Evolutionary conservation across 2,888 invertebrate species (phyloP).

Genomic region (Ptycholaimellus sp.): DNA sequence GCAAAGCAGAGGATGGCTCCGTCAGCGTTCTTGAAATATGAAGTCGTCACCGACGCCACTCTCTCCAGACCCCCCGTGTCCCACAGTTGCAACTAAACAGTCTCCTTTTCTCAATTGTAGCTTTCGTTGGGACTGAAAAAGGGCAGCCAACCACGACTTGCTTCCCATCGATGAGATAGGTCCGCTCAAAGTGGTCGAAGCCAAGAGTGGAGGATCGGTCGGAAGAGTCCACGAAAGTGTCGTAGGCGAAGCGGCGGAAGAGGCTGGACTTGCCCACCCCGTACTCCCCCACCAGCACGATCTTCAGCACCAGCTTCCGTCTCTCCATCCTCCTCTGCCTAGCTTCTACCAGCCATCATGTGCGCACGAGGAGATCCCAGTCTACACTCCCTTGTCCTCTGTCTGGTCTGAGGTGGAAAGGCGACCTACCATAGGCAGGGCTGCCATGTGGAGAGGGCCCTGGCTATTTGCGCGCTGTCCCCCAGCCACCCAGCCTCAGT

Average conservation of each 20-base stretch:
- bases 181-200: slow-evolving; percentile 63
- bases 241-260: slow-evolving; percentile 65
- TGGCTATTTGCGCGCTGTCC: too few species aligned
- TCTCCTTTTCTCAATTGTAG: not conserved
- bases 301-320: not conserved
- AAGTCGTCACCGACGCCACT: slow-evolving; percentile 74
- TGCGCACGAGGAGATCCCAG: too few species aligned
- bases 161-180: slow-evolving; percentile 48
- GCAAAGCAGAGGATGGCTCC: slow-evolving; percentile 76
- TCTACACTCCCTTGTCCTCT: too few species aligned
- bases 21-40: slow-evolving; percentile 82
- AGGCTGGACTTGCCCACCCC: slow-evolving; percentile 81
- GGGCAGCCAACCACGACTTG: slow-evolving; percentile 45
- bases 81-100: slow-evolving; percentile 60
- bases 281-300: slow-evolving; percentile 45
- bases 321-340: too few species aligned
- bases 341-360: too few species aligned
- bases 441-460: too few species aligned
- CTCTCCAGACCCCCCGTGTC: slow-evolving; percentile 91
- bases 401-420: too few species aligned
- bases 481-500: too few species aligned
- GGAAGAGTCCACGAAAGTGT: slow-evolving; percentile 56
- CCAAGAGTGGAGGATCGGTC: slow-evolving; percentile 67
- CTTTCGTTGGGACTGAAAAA: not conserved
- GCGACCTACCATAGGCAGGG: too few species aligned